phyloP scores from a whole-genome alignment of 2,888 invertebrate species.

The Lepas anatifera region DNA sequence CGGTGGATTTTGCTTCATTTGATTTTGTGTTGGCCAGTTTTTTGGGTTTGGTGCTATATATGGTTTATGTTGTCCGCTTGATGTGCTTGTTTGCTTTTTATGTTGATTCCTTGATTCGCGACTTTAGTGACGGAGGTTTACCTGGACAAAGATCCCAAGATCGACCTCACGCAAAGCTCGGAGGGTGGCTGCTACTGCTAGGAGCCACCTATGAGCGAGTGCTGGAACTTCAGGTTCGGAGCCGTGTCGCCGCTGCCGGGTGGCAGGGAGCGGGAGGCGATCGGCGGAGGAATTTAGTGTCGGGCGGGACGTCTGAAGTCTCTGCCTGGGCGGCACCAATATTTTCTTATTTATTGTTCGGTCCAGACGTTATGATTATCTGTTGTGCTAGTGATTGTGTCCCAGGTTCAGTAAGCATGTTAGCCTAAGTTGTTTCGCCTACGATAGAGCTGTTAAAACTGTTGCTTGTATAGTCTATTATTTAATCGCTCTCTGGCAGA shows the following conservation, averaged over 20 bases:
- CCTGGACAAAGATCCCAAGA: conserved; percentile 11
- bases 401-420: too few species aligned
- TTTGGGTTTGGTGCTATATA: too few species aligned
- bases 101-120: not conserved
- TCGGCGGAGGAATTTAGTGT: not conserved
- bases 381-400: not conserved
- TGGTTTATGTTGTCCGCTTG: not conserved
- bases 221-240: too few species aligned
- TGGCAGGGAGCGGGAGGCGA: not conserved
- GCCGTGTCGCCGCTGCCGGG: too few species aligned
- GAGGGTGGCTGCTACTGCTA: conserved; percentile 1
- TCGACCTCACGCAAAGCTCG: conserved; percentile 1
- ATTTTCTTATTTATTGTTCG: conserved; percentile 8
- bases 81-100: conserved; percentile 13
- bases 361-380: not conserved
- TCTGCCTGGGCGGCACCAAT: too few species aligned
- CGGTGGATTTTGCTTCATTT: too few species aligned
- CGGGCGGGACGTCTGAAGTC: not conserved
- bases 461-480: too few species aligned
- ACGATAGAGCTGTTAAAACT: too few species aligned
- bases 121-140: conserved; percentile 12
- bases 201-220: not conserved
- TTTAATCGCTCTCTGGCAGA: too few species aligned
- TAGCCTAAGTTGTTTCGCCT: too few species aligned
- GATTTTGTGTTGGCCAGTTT: too few species aligned